phyloP scores from a whole-genome alignment of 2,797 vertebrate species.

The Pseudocheirus occidentalis region DNA sequence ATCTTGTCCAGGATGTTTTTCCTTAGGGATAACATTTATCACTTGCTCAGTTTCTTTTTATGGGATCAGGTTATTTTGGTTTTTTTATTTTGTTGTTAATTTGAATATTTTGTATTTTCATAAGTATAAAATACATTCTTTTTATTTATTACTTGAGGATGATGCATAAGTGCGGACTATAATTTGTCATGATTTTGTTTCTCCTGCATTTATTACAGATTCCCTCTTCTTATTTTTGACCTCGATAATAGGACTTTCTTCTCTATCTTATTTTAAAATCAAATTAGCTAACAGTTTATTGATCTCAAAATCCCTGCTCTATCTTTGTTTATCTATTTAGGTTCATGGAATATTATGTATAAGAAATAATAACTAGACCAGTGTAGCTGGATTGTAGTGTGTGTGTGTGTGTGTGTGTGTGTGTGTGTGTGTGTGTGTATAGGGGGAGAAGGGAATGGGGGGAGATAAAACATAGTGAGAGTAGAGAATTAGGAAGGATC shows the following conservation, averaged over 20 bases:
- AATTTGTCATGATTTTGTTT: not conserved
- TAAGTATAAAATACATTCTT: not conserved
- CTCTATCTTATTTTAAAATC: not conserved
- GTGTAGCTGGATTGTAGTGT: not conserved
- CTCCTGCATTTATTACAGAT: not conserved
- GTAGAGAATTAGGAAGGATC: not conserved
- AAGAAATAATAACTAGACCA: not conserved
- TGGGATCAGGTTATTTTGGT: not conserved
- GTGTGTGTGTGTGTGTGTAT: not conserved
- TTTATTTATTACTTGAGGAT: not conserved
- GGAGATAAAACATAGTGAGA: not conserved
- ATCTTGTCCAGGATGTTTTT: not conserved
- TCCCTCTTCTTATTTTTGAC: not conserved
- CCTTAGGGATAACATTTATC: not conserved
- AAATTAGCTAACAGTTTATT: not conserved
- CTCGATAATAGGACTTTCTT: not conserved
- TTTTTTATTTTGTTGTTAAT: not conserved
- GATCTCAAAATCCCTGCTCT: not conserved
- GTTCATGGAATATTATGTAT: not conserved
- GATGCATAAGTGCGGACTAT: not conserved
- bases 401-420: not conserved
- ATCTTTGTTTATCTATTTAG: not conserved
- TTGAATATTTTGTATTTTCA: not conserved
- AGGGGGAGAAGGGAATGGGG: not conserved
- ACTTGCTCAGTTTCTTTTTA: not conserved